Evolutionary conservation across 2,888 invertebrate genomes (phyloP), one percentile per base, ranked within the genome.

Genomic region (Leucoma salicis): DNA sequence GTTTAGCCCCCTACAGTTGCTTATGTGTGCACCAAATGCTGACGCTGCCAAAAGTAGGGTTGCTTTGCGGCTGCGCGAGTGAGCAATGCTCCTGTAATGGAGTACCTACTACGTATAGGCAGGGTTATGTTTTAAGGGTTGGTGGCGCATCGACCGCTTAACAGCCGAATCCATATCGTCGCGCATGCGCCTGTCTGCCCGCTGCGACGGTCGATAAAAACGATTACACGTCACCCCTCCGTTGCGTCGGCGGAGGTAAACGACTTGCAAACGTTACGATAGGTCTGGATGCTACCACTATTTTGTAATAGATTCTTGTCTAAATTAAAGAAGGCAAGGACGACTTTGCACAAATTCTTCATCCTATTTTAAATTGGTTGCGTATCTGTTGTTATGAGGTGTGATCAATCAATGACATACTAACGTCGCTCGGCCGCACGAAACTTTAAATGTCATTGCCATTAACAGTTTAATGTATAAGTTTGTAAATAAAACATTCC

Each of bases 251-350:
- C 65, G 49, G 74, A 69, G 82, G 83, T 81, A 83, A 84, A 83
- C 74, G 82, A 82, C 81, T 79, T 67, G 63, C 61, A 47, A 59
- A 81, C 78, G 79, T 86, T 86, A 86, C 70, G 76, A 84, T 86
- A 86, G 86, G 86, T 86, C 84, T 83, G 52, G 51, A 52, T 61
- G 47, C 42, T 56, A 47, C 44, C 49, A 49, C 44, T 31, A 49
- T 53, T 51, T 58, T 51, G 47, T 45, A 49, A 42, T 36, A 43
- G 48, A 47, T 49, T 36, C 39, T 34, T 28, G 6, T 6, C 3
- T 16, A 3, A 16, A 16, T 6, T 4, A 16, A 3, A 16, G 6
- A 4, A 16, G 16, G 6, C 6, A 16, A 3, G 6, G 16, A 3
- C 6, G 16, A 38, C 35, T 34, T 41, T 33, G 31, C 35, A 39